Conservation (phyloP, 2,888 invertebrate species). For the Rotaria macrura region DNA sequence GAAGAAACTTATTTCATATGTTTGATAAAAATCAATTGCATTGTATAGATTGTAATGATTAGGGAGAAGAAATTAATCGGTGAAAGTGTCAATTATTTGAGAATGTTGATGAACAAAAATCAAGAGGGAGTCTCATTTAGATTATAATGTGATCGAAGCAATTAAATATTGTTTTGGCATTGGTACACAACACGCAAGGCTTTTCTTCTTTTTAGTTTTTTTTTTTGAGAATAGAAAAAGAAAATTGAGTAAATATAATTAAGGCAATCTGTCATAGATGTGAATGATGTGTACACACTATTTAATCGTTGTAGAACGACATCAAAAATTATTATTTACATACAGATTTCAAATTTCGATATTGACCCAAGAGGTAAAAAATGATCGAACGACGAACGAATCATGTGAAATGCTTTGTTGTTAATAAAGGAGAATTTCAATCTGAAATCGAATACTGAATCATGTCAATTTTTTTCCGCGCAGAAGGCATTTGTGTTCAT, state of each 20-base stretch:
- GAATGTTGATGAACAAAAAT: background rate
- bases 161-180: background rate
- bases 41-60: background rate
- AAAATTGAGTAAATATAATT: slow-evolving; percentile 15
- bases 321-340: slow-evolving; percentile 3
- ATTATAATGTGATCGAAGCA: background rate
- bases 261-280: background rate
- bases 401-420: background rate
- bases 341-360: slow-evolving; percentile 6
- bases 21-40: background rate
- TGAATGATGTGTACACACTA: slow-evolving; percentile 2
- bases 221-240: background rate
- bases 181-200: background rate
- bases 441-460: background rate
- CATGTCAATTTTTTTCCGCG: background rate
- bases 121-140: background rate
- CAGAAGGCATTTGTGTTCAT: background rate
- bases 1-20: background rate
- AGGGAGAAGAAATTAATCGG: background rate
- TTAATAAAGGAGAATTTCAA: background rate
- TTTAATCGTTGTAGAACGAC: slow-evolving; percentile 15
- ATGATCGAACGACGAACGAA: background rate
- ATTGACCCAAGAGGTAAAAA: background rate
- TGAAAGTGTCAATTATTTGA: slow-evolving; percentile 7
- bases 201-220: background rate